Percentiles rank a stretch among this genome's conserved stretches.
These are phyloP conservation scores for Propithecus perrieri DNA, from an alignment of 2,797 vertebrate genomes.

Conservation along the genomic window DNA sequence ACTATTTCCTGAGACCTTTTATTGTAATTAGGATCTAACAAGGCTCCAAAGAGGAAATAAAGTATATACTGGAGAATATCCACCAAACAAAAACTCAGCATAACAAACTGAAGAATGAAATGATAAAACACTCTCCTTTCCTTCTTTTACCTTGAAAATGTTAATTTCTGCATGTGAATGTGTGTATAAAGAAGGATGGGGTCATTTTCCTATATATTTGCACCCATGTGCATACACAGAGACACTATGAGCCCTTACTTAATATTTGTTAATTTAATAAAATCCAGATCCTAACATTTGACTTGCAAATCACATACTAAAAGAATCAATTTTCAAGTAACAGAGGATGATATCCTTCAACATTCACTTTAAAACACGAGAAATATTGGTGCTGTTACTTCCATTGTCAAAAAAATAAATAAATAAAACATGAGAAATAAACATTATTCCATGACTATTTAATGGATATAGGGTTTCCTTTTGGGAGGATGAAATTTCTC, in stretches of 20 bases:
- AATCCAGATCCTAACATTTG: background rate
- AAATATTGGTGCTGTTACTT: background rate
- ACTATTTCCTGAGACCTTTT: background rate
- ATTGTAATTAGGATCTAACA: conserved; percentile 32
- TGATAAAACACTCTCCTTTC: background rate
- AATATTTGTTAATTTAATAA: conserved; percentile 30
- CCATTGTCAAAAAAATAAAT: too few species aligned
- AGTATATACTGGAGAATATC: background rate
- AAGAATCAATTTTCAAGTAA: background rate
- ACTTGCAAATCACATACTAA: background rate
- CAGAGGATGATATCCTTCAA: background rate
- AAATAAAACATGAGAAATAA: conserved; percentile 11
- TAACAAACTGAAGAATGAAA: conserved; percentile 26
- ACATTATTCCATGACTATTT: conserved; percentile 11
- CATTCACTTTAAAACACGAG: conserved; percentile 18
- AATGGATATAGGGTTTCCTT: conserved; percentile 2
- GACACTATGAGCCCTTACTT: background rate
- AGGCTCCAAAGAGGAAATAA: background rate
- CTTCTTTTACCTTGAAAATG: conserved; percentile 15
- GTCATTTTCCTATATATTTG: background rate
- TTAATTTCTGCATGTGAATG: background rate
- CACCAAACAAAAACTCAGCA: conserved; percentile 19
- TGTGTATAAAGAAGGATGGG: background rate
- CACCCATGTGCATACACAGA: background rate
- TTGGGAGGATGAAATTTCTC: background rate